Conservation (phyloP, 2,888 invertebrate species). For the Hololepta plana region DNA sequence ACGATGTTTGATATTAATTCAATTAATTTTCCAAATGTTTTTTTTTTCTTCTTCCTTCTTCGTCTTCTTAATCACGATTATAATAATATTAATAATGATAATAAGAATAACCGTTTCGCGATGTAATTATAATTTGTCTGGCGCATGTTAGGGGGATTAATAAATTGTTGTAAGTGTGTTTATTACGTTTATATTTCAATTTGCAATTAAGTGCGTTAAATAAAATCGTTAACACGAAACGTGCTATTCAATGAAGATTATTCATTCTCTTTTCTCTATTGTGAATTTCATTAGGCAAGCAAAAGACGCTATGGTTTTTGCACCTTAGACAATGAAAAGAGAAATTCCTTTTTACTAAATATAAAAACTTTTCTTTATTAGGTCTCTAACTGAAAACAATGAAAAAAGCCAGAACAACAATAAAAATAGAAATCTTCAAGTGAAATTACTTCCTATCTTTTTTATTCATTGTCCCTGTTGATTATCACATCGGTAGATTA, state of each 20-base stretch:
- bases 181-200: too few species aligned
- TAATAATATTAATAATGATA: not conserved
- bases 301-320: slow-evolving; percentile 2
- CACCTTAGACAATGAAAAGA: slow-evolving; percentile 4
- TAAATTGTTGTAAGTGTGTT: too few species aligned
- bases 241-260: too few species aligned
- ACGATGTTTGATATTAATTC: slow-evolving; percentile 3
- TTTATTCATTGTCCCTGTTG: not conserved
- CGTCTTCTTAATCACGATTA: not conserved
- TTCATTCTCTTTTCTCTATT: too few species aligned
- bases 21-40: slow-evolving; percentile 3
- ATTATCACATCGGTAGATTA: not conserved
- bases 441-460: too few species aligned
- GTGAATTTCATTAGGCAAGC: not conserved
- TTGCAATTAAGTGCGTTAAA: too few species aligned
- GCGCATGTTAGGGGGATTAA: too few species aligned
- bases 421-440: slow-evolving; percentile 8
- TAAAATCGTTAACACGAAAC: too few species aligned
- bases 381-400: slow-evolving; percentile 11
- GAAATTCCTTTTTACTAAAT: not conserved
- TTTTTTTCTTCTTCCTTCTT: not conserved
- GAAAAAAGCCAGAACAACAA: slow-evolving; percentile 6
- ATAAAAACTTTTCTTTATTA: slow-evolving; percentile 5
- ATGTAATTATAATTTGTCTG: not conserved
- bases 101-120: not conserved